Base-by-base conservation (phyloP, 2,888 invertebrate genomes). In the Arrhopalites spinosus region DNA sequence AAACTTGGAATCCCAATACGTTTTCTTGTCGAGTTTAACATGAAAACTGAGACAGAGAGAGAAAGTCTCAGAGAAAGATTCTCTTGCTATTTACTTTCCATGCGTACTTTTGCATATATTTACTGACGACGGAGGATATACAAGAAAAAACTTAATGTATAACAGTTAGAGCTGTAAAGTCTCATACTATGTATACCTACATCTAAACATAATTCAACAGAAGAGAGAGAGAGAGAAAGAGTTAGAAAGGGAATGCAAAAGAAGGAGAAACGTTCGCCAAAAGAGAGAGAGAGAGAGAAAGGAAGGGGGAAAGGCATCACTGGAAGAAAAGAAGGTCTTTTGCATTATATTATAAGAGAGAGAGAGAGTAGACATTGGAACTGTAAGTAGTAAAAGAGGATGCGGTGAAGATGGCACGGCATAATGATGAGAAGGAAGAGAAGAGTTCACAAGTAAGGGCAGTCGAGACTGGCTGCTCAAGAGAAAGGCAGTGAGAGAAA, bases 371-470 rank as follows among this genome's bases (percentile, higher is more conserved):
- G 20, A 43, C 25, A 20, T 15, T 36, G 43, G 20, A 8, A 45
- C 45, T 25, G 30, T 59, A 53, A 71, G 59, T 59, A 59, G 61
- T 59, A 71, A 59, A 71, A 69, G 59, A 71, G 71, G 71, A 71
- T 71, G 71, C 30, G 71, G 71, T 71, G 71, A 71, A 71, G 71
- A 71, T 71, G 71, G 71, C 71, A 71, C 59, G 43, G 71, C 71
- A 71, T 71, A 71, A 71, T 71, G 71, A 71, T 71, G 71, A 71
- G 71, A 59, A 59, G 61, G 59, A 59, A 61, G 25, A 66, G 45
- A 45, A 66, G 66, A 66, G 56, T 36, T 36, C 69, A 69, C 29
- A 36, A 69, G 69, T 66, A 36, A 66, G 45, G 66, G 43, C 45
- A 66, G 66, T 66, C 45, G n/a, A 20, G 66, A 66, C 43, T 45